phyloP scores from a whole-genome alignment of 2,888 invertebrate genomes.

The Cosmorhoe ocellata region DNA sequence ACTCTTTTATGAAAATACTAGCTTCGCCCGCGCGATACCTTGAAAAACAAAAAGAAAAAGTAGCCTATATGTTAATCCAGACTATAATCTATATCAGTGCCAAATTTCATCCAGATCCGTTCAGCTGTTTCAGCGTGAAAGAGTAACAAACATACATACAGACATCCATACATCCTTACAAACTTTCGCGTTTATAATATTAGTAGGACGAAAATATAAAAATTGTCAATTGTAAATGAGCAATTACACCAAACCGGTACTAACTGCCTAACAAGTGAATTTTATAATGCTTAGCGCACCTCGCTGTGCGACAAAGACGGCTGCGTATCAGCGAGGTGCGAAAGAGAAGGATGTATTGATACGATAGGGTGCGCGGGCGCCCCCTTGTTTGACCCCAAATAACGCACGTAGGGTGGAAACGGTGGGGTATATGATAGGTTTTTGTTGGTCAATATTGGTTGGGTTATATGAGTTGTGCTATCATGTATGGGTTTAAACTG shows the following conservation, averaged over 20 bases:
- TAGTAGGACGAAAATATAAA: too few relatives aligned
- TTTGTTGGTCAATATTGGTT: constrained; percentile 22
- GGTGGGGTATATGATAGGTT: constrained; percentile 30
- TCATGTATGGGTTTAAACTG: not conserved
- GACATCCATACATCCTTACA: too few relatives aligned
- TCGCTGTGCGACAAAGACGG: constrained; percentile 13
- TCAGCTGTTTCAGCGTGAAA: too few relatives aligned
- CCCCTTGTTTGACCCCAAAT: constrained; percentile 39
- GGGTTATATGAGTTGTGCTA: not conserved
- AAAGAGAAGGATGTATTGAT: constrained; percentile 14
- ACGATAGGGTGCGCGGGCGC: constrained; percentile 46
- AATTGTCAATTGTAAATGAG: too few relatives aligned
- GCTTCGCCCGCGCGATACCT: too few relatives aligned
- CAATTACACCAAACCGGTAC: constrained; percentile 17
- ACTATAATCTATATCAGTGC: too few relatives aligned
- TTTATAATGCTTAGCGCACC: constrained; percentile 20
- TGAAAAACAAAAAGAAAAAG: too few relatives aligned
- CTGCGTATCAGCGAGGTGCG: not conserved
- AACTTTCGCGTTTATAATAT: too few relatives aligned
- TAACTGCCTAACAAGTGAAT: constrained; percentile 27
- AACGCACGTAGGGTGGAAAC: constrained; percentile 32
- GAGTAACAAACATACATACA: too few relatives aligned
- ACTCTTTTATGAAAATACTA: too few relatives aligned
- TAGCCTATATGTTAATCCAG: too few relatives aligned
- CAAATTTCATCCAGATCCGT: too few relatives aligned